Conservation (phyloP, 2,113 vertebrate species). For the Microcebus murinus region DNA sequence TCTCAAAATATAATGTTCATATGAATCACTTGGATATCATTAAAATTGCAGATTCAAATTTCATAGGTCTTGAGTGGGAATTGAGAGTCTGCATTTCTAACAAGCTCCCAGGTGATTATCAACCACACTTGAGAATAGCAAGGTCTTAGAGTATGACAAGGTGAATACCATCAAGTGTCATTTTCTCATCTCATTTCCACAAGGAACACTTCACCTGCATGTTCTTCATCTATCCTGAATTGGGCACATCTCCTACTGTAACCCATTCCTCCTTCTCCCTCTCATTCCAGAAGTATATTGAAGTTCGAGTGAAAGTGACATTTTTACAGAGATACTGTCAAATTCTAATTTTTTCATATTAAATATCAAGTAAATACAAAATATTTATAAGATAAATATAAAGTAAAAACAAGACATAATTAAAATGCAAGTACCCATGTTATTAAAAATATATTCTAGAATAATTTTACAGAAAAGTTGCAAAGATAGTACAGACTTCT, state of each 20-base stretch:
- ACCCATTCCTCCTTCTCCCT: background rate
- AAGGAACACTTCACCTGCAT: background rate
- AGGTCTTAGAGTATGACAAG: background rate
- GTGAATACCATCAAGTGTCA: background rate
- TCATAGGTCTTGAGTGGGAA: background rate
- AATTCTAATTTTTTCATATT: background rate
- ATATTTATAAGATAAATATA: background rate
- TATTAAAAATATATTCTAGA: constrained; percentile 14
- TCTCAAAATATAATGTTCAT: background rate
- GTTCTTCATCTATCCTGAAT: background rate
- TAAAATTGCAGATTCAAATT: background rate
- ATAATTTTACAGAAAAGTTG: constrained; percentile 19
- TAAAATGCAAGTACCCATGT: background rate
- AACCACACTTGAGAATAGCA: background rate
- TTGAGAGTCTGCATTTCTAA: background rate
- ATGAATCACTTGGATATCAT: background rate
- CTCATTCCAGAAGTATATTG: background rate
- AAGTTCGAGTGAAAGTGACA: background rate
- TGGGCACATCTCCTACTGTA: background rate
- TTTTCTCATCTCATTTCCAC: constrained; percentile 21
- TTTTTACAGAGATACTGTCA: background rate
- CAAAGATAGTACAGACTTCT: constrained; percentile 6
- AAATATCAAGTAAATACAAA: background rate
- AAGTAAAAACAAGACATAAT: background rate
- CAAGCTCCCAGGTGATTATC: background rate